Evolutionary conservation across 2,113 vertebrate genomes (phyloP), one percentile per base, ranked within the genome.

Genomic region (Toxotes chatareus): DNA sequence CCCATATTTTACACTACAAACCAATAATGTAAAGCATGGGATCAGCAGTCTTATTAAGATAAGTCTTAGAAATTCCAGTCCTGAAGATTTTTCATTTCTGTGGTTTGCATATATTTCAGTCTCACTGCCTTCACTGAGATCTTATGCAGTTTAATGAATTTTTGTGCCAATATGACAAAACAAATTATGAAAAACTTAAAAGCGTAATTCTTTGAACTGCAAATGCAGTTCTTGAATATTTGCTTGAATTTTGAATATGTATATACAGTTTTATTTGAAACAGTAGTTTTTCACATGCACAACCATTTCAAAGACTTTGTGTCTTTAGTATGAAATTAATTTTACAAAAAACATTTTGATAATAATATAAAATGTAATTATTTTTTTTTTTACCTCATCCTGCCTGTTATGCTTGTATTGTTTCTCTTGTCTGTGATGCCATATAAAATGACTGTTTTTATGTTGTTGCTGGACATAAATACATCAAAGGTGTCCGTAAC

Each of bases 1-100:
- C 65, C 38, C 68, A 36, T 69, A 85, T 79, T 91, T 93, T 89
- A 89, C 65, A 84, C 88, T 82, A 93, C 84, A 87, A 90, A 82
- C 84, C 62, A 90, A 70, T 73, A 84, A 79, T 78, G 23, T 49
- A 66, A 91, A 93, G 36, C 77, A 84, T 40, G 6, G 34, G 66
- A 87, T 90, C 87, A 88, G 82, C 87, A 80, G 40, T 75, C 68
- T 88, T 86, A 90, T 81, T 72, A 74, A 73, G 68, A 66, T 21
- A 47, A 53, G 53, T 60, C 56, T 32, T 34, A 60, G 42, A 9
- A 77, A 47, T 36, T 74, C 56, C 68, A 32, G 73, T 70, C 23
- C 53, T 47, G 47, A 82, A 63, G 19, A 55, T 60, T 53, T 61
- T 88, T 74, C 55, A 46, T 65, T 71, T 75, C 17, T 47, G 60